Conservation (phyloP, 2,888 invertebrate genomes). For the Xestobium rufovillosum region DNA sequence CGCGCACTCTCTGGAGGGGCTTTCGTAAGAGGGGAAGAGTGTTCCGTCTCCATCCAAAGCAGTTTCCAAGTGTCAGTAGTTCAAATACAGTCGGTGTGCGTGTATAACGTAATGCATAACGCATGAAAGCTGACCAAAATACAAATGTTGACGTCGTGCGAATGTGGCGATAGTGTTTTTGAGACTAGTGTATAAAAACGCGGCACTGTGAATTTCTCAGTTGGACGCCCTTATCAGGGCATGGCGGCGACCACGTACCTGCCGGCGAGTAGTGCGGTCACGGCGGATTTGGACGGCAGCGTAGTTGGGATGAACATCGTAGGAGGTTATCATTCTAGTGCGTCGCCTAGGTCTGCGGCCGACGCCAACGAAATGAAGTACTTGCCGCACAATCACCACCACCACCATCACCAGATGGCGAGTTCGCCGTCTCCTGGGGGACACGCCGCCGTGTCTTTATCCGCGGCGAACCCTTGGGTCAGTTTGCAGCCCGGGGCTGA, state of each 20-base stretch:
- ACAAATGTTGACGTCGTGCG: neutral
- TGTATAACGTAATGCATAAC: conserved; percentile 48
- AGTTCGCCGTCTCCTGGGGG: conserved; percentile 61
- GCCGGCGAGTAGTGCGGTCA: conserved; percentile 63
- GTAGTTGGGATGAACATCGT: conserved; percentile 66
- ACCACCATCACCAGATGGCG: conserved; percentile 64
- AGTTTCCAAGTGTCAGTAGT: conserved; percentile 48
- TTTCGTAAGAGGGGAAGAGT: conserved; percentile 27
- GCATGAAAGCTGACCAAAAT: conserved; percentile 47
- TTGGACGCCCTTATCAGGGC: conserved; percentile 58
- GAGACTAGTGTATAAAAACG: conserved; percentile 9
- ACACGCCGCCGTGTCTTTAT: conserved; percentile 48
- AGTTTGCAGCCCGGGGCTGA: conserved; percentile 67
- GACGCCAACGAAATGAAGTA: conserved; percentile 95
- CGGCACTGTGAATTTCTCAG: conserved; percentile 38
- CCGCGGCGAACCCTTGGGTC: conserved; percentile 67
- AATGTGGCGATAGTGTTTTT: conserved; percentile 14
- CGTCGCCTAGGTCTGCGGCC: conserved; percentile 77
- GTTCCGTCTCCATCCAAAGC: conserved; percentile 24
- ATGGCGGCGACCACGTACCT: conserved; percentile 96
- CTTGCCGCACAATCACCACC: conserved; percentile 78
- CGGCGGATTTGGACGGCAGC: conserved; percentile 65
- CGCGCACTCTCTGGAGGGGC: conserved; percentile 39
- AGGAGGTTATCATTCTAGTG: conserved; percentile 72
- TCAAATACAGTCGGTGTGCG: conserved; percentile 49